Percentiles rank a stretch among this genome's conserved stretches.
Conservation (phyloP, 2,888 invertebrate species). For the Luperina nickerlii region DNA sequence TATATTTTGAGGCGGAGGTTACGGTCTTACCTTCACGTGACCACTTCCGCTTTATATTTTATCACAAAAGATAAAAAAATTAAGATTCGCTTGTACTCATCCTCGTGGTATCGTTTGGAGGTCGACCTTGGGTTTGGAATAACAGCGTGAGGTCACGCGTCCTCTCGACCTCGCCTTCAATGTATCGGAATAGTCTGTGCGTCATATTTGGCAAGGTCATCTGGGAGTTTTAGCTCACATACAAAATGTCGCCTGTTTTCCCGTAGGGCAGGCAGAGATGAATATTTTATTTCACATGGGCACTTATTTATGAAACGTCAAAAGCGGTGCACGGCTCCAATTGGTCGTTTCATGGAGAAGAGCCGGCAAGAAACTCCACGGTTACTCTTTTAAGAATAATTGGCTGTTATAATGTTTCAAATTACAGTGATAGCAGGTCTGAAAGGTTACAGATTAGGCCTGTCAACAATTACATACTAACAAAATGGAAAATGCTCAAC, state of each 20-base stretch:
- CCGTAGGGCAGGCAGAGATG: not conserved
- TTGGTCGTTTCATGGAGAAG: no score
- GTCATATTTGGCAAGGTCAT: slow-evolving; percentile 11
- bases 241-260: not conserved
- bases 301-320: no score
- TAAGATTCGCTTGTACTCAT: slow-evolving; percentile 2
- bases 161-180: slow-evolving; percentile 24
- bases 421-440: no score
- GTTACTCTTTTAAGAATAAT: no score
- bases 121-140: slow-evolving; percentile 21
- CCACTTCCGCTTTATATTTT: slow-evolving; percentile 17
- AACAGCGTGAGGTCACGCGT: slow-evolving; percentile 10
- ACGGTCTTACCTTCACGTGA: not conserved
- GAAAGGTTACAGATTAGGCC: no score
- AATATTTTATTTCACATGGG: no score
- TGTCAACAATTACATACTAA: no score
- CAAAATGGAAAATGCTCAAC: no score
- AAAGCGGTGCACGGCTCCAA: no score
- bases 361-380: no score
- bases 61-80: slow-evolving; percentile 25
- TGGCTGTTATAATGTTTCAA: no score
- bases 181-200: slow-evolving; percentile 23
- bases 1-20: not conserved
- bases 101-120: slow-evolving; percentile 12
- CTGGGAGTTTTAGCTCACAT: not conserved